phyloP scores from a whole-genome alignment of 2,888 invertebrate species.

The Machimus atricapillus region DNA sequence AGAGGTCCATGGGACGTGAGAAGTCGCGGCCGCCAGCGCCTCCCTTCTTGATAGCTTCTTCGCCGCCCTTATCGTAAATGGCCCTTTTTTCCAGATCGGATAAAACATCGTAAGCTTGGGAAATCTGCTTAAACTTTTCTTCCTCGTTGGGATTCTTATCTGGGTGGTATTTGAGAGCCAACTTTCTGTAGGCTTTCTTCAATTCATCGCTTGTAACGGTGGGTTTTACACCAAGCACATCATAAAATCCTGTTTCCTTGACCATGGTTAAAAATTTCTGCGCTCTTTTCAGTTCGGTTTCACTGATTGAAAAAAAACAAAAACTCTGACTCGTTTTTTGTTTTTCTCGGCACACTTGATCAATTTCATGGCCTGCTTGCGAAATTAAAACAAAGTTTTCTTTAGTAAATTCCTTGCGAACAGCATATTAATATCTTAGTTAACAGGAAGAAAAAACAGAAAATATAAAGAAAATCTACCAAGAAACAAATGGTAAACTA shows the following conservation, averaged over 20 bases:
- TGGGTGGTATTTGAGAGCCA: conserved; percentile 96
- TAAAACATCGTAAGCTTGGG: conserved; percentile 97
- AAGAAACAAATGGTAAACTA: no score
- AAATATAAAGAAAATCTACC: no score
- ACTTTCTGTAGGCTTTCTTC: conserved; percentile 95
- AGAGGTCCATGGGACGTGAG: conserved; percentile 97
- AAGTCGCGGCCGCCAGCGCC: conserved; percentile 83
- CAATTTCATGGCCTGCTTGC: no score
- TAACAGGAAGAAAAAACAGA: no score
- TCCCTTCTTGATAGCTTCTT: conserved; percentile 95
- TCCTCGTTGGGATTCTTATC: conserved; percentile 96
- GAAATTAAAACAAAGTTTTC: no score
- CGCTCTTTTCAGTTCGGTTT: no score
- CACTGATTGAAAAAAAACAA: no score
- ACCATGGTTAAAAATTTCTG: conserved; percentile 73
- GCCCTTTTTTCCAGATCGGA: conserved; percentile 91
- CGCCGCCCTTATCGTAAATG: conserved; percentile 88
- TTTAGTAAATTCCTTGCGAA: no score
- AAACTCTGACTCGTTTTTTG: no score
- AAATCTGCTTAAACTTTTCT: conserved; percentile 95
- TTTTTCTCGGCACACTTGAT: no score
- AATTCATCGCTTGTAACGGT: conserved; percentile 85
- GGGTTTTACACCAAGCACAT: conserved; percentile 91
- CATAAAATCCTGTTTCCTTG: conserved; percentile 96
- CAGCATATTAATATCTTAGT: no score